A percentile compares a stretch with the other conserved stretches of the same genome.
phyloP scores from a whole-genome alignment of 2,113 vertebrate genomes.

The Chauna torquata region DNA sequence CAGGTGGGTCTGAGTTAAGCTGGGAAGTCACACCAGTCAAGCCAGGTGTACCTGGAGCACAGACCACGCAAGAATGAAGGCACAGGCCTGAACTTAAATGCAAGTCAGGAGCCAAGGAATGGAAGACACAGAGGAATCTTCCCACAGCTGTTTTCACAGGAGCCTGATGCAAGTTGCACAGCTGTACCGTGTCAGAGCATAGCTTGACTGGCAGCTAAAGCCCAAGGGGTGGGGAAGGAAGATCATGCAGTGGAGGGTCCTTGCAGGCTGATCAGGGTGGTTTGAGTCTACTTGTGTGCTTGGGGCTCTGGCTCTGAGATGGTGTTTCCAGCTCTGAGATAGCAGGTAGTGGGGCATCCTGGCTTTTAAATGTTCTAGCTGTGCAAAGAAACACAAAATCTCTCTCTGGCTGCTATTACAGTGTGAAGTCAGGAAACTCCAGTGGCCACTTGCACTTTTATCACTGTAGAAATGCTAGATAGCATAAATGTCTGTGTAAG shows the following conservation, averaged over 20 bases:
- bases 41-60: background rate
- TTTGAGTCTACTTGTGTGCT: rapidly evolving
- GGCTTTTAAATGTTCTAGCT: slow-evolving; percentile 41
- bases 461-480: background rate
- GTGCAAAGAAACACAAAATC: background rate
- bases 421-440: slow-evolving; percentile 61
- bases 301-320: background rate
- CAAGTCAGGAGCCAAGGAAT: rapidly evolving
- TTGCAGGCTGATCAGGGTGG: rapidly evolving
- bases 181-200: background rate
- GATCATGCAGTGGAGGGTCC: background rate
- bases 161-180: background rate
- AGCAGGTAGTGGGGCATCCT: background rate
- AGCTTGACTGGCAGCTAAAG: background rate
- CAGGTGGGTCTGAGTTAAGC: background rate
- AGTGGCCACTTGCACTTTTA: slow-evolving; percentile 14
- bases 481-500: slow-evolving; percentile 43
- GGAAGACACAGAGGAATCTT: background rate
- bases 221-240: background rate
- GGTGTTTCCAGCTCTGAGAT: background rate
- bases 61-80: background rate
- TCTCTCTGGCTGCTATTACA: background rate
- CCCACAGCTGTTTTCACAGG: background rate
- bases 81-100: background rate
- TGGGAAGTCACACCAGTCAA: background rate